phyloP scores from a whole-genome alignment of 2,113 vertebrate genomes.

The Phyllostomus hastatus region DNA sequence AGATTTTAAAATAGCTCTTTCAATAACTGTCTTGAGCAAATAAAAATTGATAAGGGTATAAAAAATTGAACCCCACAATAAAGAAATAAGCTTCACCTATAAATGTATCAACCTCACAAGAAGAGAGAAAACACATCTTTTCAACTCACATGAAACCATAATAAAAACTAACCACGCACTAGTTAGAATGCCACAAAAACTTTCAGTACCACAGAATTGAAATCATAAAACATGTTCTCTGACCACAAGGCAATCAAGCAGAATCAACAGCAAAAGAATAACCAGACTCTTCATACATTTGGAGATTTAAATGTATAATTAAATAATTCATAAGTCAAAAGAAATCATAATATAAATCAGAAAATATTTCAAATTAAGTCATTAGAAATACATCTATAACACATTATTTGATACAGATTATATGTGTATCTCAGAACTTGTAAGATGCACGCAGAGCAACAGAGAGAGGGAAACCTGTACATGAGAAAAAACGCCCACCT shows the following conservation, averaged over 20 bases:
- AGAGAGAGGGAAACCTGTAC: not conserved
- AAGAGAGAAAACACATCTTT: not conserved
- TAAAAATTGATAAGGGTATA: not conserved
- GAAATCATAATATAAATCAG: not conserved
- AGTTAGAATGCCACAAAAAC: not conserved
- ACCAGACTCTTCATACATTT: not conserved
- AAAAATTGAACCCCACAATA: not conserved
- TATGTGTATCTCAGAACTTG: not conserved
- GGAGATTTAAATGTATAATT: not conserved
- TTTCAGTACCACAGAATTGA: not conserved
- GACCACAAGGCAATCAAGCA: not conserved
- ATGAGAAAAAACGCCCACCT: not conserved
- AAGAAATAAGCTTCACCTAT: not conserved
- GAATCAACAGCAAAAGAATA: not conserved
- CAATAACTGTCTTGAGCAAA: not conserved
- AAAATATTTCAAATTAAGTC: not conserved
- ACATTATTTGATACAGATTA: not conserved
- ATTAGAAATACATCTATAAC: not conserved
- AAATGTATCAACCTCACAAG: not conserved
- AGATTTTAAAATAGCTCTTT: not conserved
- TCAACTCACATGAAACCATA: not conserved
- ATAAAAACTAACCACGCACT: not conserved
- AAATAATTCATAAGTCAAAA: conserved; percentile 5
- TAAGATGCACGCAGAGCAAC: not conserved
- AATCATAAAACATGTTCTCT: not conserved